Base-by-base conservation (phyloP, 2,113 vertebrate species). In the Plotosus lineatus region DNA sequence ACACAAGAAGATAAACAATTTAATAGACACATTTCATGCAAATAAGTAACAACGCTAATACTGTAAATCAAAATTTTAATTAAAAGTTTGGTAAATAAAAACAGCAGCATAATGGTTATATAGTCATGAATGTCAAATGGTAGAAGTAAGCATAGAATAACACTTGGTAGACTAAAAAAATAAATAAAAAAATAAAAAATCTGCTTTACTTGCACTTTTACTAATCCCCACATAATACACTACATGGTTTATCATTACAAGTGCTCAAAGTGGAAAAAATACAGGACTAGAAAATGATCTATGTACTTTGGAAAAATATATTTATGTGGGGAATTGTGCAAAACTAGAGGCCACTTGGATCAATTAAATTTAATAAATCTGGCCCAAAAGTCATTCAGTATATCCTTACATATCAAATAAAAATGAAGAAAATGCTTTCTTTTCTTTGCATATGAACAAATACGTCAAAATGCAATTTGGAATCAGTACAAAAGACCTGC, bases 401-500 rank as follows among this genome's bases (percentile, higher is more conserved):
- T 84, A 80, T 40, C 71, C 48, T 85, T 76, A 82, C 77, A 86
- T 73, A 66, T 88, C 84, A 91, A 87, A 90, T 87, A 80, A 92
- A 76, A 92, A 83, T 91, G 71, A 79, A 88, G 90, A 90, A 85
- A 87, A 90, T 33, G 42, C 31, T 48, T 51, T 77, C 50, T 92
- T 89, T 90, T 90, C 86, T 92, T 89, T 94, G 92, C 92, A 92
- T 93, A 96, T 95, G 95, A 96, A 97, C 94, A 98, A 77, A 92
- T 92, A 95, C 93, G 93, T 97, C 95, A 96, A 96, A 98, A 97
- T 94, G 96, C 94, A 96, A 96, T 96, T 97, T 94, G 95, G 96
- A 98, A 96, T 98, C 97, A 97, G 96, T 96, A 98, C 95, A 95
- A 96, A 97, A 98, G 96, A 97, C 96, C 96, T 96, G 95, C 95